These are phyloP conservation scores for Tanytarsus gracilentus DNA, from an alignment of 2,888 invertebrate genomes.

Conservation along the genomic window DNA sequence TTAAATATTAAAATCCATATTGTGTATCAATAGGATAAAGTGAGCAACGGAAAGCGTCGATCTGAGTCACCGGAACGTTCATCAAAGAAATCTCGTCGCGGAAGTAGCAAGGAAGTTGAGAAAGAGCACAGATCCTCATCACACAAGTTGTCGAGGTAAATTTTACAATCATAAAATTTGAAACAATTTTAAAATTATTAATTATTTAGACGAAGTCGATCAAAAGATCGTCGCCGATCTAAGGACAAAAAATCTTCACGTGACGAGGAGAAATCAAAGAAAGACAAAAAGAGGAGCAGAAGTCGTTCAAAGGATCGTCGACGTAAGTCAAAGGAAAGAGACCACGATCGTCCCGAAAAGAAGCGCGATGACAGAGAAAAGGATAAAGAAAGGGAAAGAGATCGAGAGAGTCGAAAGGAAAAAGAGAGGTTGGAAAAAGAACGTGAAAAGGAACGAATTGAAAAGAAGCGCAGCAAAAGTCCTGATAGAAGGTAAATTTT, in stretches of 20 bases:
- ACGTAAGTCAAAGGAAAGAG: slow-evolving; percentile 34
- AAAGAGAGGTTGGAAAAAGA: slow-evolving; percentile 34
- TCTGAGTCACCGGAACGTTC: slow-evolving; percentile 10
- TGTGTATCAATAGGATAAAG: slow-evolving; percentile 22
- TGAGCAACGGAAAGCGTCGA: neutral
- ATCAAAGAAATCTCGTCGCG: neutral
- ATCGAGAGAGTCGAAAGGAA: slow-evolving; percentile 36
- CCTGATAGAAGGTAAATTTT: slow-evolving; percentile 17
- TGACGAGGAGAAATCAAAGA: slow-evolving; percentile 32
- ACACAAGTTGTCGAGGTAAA: slow-evolving; percentile 48
- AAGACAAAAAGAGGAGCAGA: slow-evolving; percentile 12
- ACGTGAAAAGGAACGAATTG: too few species aligned
- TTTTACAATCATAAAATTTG: slow-evolving; percentile 31
- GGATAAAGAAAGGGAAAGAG: slow-evolving; percentile 37
- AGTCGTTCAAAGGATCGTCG: slow-evolving; percentile 35
- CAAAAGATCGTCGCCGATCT: slow-evolving; percentile 50
- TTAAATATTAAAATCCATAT: slow-evolving; percentile 16
- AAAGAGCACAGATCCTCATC: too few species aligned
- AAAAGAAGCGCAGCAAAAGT: slow-evolving; percentile 24
- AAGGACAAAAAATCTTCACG: slow-evolving; percentile 40
- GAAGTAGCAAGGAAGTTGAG: too few species aligned
- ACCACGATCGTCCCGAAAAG: neutral
- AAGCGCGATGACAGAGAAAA: slow-evolving; percentile 34
- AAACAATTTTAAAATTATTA: neutral
- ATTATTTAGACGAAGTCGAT: slow-evolving; percentile 39